Evolutionary conservation across 35 echinoderm and acorn worm genomes (phyloP), one percentile per base, ranked within the genome.

Genomic region (Patiria miniata): DNA sequence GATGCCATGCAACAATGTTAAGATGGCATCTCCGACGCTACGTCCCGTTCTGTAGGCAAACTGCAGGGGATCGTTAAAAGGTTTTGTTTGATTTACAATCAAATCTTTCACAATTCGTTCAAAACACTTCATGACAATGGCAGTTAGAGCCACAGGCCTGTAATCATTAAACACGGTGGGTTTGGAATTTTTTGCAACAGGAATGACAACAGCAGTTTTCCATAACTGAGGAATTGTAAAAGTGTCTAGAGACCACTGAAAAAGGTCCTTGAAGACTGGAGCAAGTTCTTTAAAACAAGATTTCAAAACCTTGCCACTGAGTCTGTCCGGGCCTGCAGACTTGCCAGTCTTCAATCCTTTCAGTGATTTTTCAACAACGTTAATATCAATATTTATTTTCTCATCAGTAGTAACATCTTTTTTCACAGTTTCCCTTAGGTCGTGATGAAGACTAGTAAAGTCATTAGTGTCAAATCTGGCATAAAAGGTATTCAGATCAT

Each of bases 151-250:
- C 55, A 85, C 40, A 54, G 81, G 61, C 22, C 82, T 53, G 26
- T 83, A 86, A 50, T 85, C 89, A 91, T 91, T 90, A 3, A 76
- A 52, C 37, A 21, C 39, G 28, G 57, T n/a, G 28, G 34, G 61
- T 33, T 77, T 83, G 40, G 85, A 78, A 16, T 39, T 47, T 79
- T 91, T 79, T n/a, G 83, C 81, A 60, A 90, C 79, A 37, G 89
- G 89, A 39, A 81, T 91, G 54, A 91, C 78, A 69, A 29, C 36
- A 7, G 89, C 60, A 52, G 83, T 86, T 52, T 86, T 91, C 89
- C 89, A 91, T 56, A 86, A 42, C 59, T 81, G 37, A 57, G 37
- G 68, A 40, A 91, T 86, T 77, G 38, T 68, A 22, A 59, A 83
- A 78, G 26, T 51, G 54, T 91, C 51, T 32, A 91, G 8, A 9